Percentiles rank a stretch among this genome's conserved stretches.
phyloP scores from a whole-genome alignment of 2,797 vertebrate species.

The Sus cebifrons region DNA sequence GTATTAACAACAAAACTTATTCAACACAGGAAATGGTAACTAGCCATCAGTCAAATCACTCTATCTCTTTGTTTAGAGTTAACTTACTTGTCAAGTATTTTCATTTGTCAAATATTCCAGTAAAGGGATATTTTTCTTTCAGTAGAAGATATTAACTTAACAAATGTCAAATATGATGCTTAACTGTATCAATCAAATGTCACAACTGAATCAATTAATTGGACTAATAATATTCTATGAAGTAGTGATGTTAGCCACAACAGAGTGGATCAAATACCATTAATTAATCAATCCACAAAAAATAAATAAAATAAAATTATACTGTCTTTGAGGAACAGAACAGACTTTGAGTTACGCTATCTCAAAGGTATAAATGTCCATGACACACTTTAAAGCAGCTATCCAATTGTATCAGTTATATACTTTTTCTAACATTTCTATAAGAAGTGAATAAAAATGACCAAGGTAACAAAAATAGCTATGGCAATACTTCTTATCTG shows the following conservation, averaged over 20 bases:
- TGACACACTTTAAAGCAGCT: slow-evolving; percentile 3
- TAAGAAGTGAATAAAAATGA: slow-evolving; percentile 13
- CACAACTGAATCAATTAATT: slow-evolving; percentile 26
- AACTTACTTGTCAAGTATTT: slow-evolving; percentile 46
- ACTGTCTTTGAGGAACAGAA: slow-evolving; percentile 28
- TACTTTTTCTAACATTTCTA: slow-evolving; percentile 47
- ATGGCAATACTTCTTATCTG: neutral
- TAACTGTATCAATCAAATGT: slow-evolving; percentile 18
- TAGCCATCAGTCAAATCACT: neutral
- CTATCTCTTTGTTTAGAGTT: slow-evolving; percentile 26
- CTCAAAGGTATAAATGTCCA: slow-evolving; percentile 9
- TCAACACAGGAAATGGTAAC: slow-evolving; percentile 38
- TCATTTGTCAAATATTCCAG: slow-evolving; percentile 19
- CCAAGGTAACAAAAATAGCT: neutral
- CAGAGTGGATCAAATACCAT: neutral
- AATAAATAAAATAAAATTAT: neutral
- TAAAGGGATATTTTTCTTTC: neutral
- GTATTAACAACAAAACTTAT: slow-evolving; percentile 46
- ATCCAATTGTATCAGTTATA: neutral
- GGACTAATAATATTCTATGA: neutral
- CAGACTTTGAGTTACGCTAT: neutral
- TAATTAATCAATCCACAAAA: neutral
- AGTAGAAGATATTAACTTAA: neutral
- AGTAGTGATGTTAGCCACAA: neutral
- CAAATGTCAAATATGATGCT: slow-evolving; percentile 31